Evolutionary conservation across 2,797 vertebrate species (phyloP), one percentile per base, ranked within the genome.

Genomic region (Gambusia yucatana): DNA sequence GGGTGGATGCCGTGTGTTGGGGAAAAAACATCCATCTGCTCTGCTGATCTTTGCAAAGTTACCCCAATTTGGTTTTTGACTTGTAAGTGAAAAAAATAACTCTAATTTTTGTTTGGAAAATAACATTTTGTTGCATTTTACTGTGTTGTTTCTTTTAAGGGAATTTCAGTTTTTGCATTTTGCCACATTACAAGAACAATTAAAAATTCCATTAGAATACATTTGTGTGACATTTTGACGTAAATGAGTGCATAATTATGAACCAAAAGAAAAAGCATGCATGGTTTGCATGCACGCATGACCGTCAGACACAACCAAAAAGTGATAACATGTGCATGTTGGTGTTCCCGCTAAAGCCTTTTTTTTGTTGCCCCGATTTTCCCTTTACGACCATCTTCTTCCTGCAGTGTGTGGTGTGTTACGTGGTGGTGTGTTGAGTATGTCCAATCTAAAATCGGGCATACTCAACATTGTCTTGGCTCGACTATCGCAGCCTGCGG

Each of bases 1-100:
- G 82, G 81, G 84, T 20, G 39, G 85, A 77, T 77, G 80, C 85
- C 77, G 86, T 7, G 61, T 77, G 78, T 72, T 41, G 46, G 44
- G n/a, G 28, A 84, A 88, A 88, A 25, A 52, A 72, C 25, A 78
- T 88, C 77, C 87, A 86, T 88, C 87, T 91, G 87, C 87, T 80
- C 55, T 57, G 39, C 55, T 44, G 6, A 79, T 78, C 75, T 73
- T 59, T 73, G 57, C 73, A 63, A 47, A 46, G 20, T 33, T 13
- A 11, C 2, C 33, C 6, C 28, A 0, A 11, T 33, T 43, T 57
- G 39, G 13, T 10, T 11, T 33, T 10, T 39, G 16, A 39, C 41
- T 67, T 25, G 36, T 7, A 36, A 36, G 61, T 67, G 20, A 4
- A 67, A 9, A 36, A 10, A 11, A 25, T 4, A 25, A 41, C 20